Evolutionary conservation across 2,888 invertebrate genomes (phyloP).

Genomic region (Apotomis betuletana): DNA sequence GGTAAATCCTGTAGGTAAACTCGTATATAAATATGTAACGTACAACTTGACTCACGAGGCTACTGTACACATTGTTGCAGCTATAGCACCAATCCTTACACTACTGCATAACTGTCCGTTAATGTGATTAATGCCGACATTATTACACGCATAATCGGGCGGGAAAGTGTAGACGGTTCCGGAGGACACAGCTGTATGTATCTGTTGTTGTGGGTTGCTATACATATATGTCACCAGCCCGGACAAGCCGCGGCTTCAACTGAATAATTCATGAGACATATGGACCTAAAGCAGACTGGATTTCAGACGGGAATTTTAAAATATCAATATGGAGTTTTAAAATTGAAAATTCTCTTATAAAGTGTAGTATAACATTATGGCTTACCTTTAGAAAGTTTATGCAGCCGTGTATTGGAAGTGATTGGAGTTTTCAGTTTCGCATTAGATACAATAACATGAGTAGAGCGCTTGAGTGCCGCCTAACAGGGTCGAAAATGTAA

Average conservation of each 20-base stretch:
- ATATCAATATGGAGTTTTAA: constrained; percentile 74
- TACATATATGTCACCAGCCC: constrained; percentile 49
- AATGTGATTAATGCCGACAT: constrained; percentile 26
- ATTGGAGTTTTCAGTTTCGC: constrained; percentile 20
- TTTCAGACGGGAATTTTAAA: constrained; percentile 81
- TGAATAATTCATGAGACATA: constrained; percentile 83
- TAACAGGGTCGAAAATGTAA: constrained; percentile 22
- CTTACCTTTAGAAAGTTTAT: constrained; percentile 32
- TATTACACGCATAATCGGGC: constrained; percentile 25
- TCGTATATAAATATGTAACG: too few relatives aligned
- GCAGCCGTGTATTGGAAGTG: constrained; percentile 22
- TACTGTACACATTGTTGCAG: too few relatives aligned
- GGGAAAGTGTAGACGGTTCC: constrained; percentile 19
- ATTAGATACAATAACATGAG: constrained; percentile 25
- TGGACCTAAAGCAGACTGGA: constrained; percentile 82
- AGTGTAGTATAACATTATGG: constrained; percentile 59
- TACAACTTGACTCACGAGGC: too few relatives aligned
- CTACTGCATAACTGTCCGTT: constrained; percentile 17
- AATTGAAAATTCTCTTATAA: constrained; percentile 75
- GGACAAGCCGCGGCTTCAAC: constrained; percentile 69
- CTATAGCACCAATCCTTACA: not conserved
- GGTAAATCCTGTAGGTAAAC: too few relatives aligned
- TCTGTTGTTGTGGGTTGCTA: constrained; percentile 26
- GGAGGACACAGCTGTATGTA: constrained; percentile 18
- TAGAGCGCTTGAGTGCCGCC: constrained; percentile 5